Conservation (phyloP, 2,113 vertebrate species). For the Oryzias melastigma region DNA sequence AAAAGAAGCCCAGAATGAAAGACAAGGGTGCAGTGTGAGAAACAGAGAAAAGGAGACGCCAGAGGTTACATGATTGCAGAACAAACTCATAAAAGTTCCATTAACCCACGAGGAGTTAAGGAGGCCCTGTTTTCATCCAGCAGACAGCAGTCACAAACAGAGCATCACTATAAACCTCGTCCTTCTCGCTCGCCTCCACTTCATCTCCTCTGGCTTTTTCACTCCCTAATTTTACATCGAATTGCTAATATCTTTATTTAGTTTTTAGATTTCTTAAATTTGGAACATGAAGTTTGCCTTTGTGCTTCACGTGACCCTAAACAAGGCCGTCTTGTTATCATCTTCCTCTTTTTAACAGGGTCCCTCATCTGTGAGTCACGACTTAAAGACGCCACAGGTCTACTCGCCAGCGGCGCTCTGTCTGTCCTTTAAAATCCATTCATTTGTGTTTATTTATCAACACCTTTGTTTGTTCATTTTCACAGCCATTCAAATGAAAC, state of each 20-base stretch:
- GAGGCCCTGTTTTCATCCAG: slow-evolving; percentile 95
- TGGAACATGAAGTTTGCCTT: slow-evolving; percentile 16
- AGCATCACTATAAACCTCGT: slow-evolving; percentile 93
- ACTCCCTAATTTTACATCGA: background rate
- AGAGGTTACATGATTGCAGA: slow-evolving; percentile 90
- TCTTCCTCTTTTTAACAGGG: slow-evolving; percentile 38
- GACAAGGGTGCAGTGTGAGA: slow-evolving; percentile 34
- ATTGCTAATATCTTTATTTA: background rate
- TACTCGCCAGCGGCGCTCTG: slow-evolving; percentile 57
- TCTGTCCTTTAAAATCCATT: slow-evolving; percentile 57
- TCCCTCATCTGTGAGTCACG: slow-evolving; percentile 68
- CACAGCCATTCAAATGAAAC: no score
- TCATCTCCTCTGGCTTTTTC: slow-evolving; percentile 15
- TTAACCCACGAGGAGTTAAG: slow-evolving; percentile 96
- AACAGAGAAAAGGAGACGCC: slow-evolving; percentile 67
- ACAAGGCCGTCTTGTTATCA: slow-evolving; percentile 48
- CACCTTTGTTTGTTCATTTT: no score
- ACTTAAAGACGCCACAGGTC: slow-evolving; percentile 61
- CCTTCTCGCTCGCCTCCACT: slow-evolving; percentile 49
- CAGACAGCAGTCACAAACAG: slow-evolving; percentile 99
- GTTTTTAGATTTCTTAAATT: slow-evolving; percentile 2
- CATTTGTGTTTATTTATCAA: slow-evolving; percentile 9
- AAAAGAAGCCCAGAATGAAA: slow-evolving; percentile 28
- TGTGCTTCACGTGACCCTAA: slow-evolving; percentile 27
- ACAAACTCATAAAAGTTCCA: slow-evolving; percentile 98